Conservation (phyloP, 2,113 vertebrate species). For the Forbesichthys papilliferus region DNA sequence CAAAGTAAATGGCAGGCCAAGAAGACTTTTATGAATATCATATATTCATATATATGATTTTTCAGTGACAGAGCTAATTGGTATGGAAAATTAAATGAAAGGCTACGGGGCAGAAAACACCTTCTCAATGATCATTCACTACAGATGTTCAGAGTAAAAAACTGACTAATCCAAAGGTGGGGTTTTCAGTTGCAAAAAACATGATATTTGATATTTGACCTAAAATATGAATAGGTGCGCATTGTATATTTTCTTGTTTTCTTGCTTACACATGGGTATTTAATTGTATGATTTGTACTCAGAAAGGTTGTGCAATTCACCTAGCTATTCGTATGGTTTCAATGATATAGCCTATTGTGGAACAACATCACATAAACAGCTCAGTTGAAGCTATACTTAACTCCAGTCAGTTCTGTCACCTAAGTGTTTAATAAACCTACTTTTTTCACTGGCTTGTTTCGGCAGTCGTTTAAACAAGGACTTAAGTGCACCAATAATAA, state of each 20-base stretch:
- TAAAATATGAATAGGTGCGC: conserved; percentile 31
- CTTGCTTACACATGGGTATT: not conserved
- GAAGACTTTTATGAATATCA: conserved; percentile 14
- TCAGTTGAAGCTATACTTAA: not conserved
- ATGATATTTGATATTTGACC: conserved; percentile 26
- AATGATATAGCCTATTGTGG: not conserved
- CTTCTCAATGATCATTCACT: not conserved
- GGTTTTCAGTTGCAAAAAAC: not conserved
- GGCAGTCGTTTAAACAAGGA: not conserved
- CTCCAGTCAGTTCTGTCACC: not conserved
- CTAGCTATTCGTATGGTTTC: too few species aligned
- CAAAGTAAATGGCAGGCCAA: conserved; percentile 21
- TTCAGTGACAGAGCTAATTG: not conserved
- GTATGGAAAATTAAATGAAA: conserved; percentile 8
- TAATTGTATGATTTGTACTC: not conserved
- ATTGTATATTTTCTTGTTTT: not conserved
- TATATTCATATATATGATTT: conserved; percentile 5
- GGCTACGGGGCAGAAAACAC: not conserved
- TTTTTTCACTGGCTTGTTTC: too few species aligned
- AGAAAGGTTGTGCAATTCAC: too few species aligned
- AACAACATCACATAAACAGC: not conserved
- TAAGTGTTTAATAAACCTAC: not conserved
- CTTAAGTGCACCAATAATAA: not conserved
- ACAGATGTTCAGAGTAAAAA: not conserved
- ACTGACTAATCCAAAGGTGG: not conserved